A percentile compares a stretch with the other conserved stretches of the same genome.
phyloP scores from a whole-genome alignment of 2,797 vertebrate genomes.

The Momotus momota region DNA sequence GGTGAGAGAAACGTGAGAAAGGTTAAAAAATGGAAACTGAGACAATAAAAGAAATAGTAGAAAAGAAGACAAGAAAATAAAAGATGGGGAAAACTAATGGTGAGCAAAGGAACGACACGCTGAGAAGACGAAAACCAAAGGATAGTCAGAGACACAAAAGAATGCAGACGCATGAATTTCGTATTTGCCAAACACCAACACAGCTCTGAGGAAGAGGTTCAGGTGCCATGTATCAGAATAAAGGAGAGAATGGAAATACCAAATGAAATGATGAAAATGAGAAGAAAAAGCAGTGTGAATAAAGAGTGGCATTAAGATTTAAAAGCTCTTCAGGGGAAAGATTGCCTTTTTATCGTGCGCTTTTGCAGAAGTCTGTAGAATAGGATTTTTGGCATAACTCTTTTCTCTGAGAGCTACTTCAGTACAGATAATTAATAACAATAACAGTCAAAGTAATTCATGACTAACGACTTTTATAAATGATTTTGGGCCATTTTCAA shows the following conservation, averaged over 20 bases:
- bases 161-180: background rate
- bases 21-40: background rate
- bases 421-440: constrained; percentile 64
- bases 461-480: constrained; percentile 39
- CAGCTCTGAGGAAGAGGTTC: background rate
- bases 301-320: background rate
- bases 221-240: background rate
- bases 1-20: background rate
- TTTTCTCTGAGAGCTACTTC: constrained; percentile 15
- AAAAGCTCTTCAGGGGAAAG: background rate
- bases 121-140: background rate
- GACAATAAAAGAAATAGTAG: background rate
- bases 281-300: background rate
- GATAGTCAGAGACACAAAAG: background rate
- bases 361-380: background rate
- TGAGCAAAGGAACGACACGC: background rate
- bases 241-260: background rate
- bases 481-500: constrained; percentile 8
- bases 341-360: background rate
- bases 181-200: background rate
- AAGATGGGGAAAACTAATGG: background rate
- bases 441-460: constrained; percentile 47
- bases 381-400: background rate
- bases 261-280: background rate
- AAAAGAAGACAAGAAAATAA: background rate